A percentile compares a stretch with the other conserved stretches of the same genome.
These are phyloP conservation scores for Prionace glauca DNA, from an alignment of 2,797 vertebrate genomes.

Conservation along the genomic window DNA sequence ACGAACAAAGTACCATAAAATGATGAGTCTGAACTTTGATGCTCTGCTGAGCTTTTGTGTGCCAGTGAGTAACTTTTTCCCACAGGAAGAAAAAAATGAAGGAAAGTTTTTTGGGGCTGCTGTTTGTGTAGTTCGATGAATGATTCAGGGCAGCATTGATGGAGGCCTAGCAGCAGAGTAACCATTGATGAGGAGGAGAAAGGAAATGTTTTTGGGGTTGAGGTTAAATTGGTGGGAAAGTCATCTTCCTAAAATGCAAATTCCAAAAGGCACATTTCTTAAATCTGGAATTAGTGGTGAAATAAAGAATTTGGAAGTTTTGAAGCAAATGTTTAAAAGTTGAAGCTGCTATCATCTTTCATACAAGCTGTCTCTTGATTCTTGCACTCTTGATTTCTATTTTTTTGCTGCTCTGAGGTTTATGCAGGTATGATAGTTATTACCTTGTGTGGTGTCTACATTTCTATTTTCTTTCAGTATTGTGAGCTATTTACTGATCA, in stretches of 20 bases:
- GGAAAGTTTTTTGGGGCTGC: too few relatives aligned
- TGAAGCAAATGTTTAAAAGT: neutral
- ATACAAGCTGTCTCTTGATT: slow-evolving; percentile 48
- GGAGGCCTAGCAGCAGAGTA: neutral
- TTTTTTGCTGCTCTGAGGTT: slow-evolving; percentile 39
- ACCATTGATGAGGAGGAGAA: neutral
- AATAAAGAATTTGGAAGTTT: neutral
- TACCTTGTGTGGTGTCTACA: neutral
- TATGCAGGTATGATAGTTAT: slow-evolving; percentile 43
- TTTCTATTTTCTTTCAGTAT: neutral
- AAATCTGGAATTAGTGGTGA: neutral
- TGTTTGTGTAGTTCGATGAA: neutral
- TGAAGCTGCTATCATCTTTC: slow-evolving; percentile 36
- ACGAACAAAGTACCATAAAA: neutral
- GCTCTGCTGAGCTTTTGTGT: neutral
- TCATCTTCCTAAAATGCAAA: neutral
- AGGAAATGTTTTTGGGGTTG: neutral
- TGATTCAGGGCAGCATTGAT: neutral
- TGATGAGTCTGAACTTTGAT: neutral
- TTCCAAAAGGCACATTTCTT: neutral
- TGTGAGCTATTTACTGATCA: neutral
- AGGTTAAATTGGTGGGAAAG: neutral
- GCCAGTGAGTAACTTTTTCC: neutral
- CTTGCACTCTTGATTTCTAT: slow-evolving; percentile 34
- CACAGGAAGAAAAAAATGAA: neutral